Evolutionary conservation across 1,140 invertebrate species (phyloP), one percentile per base, ranked within the genome.

Genomic region (Hylaeus anthracinus): DNA sequence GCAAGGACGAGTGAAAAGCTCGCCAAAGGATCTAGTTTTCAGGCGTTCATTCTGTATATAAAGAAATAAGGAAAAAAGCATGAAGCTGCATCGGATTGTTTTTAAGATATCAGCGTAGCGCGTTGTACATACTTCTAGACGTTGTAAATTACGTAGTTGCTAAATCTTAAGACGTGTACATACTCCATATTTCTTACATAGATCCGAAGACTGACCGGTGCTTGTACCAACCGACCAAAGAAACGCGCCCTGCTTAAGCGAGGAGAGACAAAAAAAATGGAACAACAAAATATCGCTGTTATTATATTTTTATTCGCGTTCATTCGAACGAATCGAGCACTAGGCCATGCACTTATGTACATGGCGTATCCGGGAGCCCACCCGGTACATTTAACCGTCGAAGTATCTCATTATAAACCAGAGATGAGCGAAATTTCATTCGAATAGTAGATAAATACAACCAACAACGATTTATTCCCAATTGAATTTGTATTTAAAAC

Each of bases 221-320:
- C 89, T 91, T 88, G 88, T 91, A 90, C 92, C 91, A 92, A 92
- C 88, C 90, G 92, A 93, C 92, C 92, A 93, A 93, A 93, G 91
- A 93, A 85, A 88, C 79, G 85, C 79, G 71, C 86, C 83, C 77
- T 79, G 86, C 84, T 75, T 82, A 82, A 58, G 8, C 78, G 76
- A 88, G 81, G 43, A 72, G 12, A 84, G 12, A 69, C 41, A 53
- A 37, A 55, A 67, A 71, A 2, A 77, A 77, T 43, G 65, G 26
- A 45, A 70, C 55, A 76, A 72, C 72, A 15, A 48, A 81, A 82
- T 26, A 48, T 73, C 71, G 73, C 53, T 63, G 61, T 82, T 72
- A 67, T 86, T 86, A 79, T 80, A 89, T 85, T 86, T 88, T 85
- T 75, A 79, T 74, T 61, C 81, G 56, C 65, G 72, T 83, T 88